phyloP scores from a whole-genome alignment of 2,888 invertebrate genomes.

The Autographa pulchrina region DNA sequence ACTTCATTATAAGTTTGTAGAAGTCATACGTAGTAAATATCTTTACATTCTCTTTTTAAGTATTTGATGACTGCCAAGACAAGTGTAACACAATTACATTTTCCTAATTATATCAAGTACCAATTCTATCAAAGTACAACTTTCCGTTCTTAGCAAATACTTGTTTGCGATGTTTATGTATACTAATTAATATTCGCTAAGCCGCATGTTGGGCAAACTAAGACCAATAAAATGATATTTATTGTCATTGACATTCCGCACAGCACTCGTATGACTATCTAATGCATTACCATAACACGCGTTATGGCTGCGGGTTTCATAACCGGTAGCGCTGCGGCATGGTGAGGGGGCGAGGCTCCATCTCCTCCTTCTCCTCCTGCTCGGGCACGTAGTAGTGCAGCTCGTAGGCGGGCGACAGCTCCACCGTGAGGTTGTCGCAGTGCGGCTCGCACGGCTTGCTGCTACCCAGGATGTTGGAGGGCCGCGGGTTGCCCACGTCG shows the following conservation, averaged over 20 bases:
- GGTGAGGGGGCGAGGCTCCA: constrained; percentile 61
- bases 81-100: constrained; percentile 18
- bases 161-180: constrained; percentile 23
- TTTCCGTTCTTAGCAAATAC: constrained; percentile 18
- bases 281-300: constrained; percentile 24
- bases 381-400: constrained; percentile 84
- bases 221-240: constrained; percentile 25
- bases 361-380: constrained; percentile 77
- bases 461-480: constrained; percentile 35
- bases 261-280: constrained; percentile 19
- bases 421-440: constrained; percentile 76
- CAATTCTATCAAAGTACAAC: constrained; percentile 21
- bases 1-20: neutral
- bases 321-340: constrained; percentile 63
- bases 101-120: constrained; percentile 16
- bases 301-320: constrained; percentile 57
- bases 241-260: constrained; percentile 28
- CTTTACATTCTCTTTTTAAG: neutral
- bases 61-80: constrained; percentile 6
- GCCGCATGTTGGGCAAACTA: constrained; percentile 23
- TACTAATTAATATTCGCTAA: constrained; percentile 39
- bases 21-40: neutral
- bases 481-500: constrained; percentile 43
- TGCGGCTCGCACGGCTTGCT: constrained; percentile 66
- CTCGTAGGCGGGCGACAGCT: constrained; percentile 83